Evolutionary conservation across 2,888 invertebrate genomes (phyloP).

Genomic region (Carabus problematicus): DNA sequence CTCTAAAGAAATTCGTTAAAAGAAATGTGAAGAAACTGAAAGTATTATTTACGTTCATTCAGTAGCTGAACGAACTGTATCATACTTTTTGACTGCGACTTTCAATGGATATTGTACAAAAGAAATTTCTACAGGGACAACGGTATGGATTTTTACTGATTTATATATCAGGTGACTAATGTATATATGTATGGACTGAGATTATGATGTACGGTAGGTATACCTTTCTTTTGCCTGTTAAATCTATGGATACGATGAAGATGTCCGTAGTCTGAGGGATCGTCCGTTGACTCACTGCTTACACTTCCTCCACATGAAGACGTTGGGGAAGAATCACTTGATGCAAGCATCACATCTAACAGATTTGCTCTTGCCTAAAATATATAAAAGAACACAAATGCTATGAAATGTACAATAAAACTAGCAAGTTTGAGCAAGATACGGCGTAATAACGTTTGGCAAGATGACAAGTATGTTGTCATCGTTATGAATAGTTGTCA

Average conservation of each 20-base stretch:
- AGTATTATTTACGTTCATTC: constrained; percentile 40
- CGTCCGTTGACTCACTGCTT: constrained; percentile 67
- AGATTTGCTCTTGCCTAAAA: constrained; percentile 76
- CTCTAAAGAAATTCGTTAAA: constrained; percentile 12
- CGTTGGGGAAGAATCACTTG: constrained; percentile 73
- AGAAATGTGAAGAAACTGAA: constrained; percentile 22
- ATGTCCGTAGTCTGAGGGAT: constrained; percentile 71
- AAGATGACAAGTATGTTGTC: no score
- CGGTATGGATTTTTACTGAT: constrained; percentile 16
- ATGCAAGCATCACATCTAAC: constrained; percentile 79
- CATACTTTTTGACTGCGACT: constrained; percentile 20
- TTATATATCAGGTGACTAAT: background rate
- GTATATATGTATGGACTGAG: background rate
- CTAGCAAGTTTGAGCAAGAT: background rate
- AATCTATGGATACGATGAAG: constrained; percentile 73
- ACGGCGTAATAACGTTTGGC: no score
- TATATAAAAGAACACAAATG: constrained; percentile 35
- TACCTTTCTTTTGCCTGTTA: constrained; percentile 80
- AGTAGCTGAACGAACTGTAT: constrained; percentile 51
- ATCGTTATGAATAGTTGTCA: background rate
- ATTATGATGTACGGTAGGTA: background rate
- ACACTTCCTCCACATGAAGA: constrained; percentile 72
- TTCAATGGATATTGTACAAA: constrained; percentile 34
- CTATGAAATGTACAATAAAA: constrained; percentile 21
- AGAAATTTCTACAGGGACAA: constrained; percentile 11